These are phyloP conservation scores for Gymnoscelis rufifasciata DNA, from an alignment of 2,888 invertebrate species.

Conservation along the genomic window DNA sequence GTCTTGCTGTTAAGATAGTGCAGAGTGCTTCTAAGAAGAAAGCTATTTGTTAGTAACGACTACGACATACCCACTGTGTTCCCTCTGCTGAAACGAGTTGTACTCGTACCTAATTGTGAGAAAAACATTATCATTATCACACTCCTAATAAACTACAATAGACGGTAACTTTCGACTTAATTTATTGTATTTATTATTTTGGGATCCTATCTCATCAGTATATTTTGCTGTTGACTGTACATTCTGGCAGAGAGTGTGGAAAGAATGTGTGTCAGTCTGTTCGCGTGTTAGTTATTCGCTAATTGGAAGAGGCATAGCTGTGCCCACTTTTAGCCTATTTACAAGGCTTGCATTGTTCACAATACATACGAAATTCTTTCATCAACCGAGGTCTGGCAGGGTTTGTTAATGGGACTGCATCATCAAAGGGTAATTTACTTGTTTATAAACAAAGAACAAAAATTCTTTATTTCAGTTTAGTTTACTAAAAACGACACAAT, in stretches of 20 bases:
- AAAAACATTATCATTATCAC: slow-evolving; percentile 9
- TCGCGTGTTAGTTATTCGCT: not conserved
- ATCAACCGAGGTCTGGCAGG: no score
- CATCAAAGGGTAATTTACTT: no score
- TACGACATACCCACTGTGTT: slow-evolving; percentile 14
- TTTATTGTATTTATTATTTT: no score
- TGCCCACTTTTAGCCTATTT: not conserved
- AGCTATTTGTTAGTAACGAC: not conserved
- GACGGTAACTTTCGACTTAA: no score
- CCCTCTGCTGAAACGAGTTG: slow-evolving; percentile 20
- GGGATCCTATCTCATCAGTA: no score
- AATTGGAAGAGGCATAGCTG: not conserved
- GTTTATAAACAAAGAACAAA: no score
- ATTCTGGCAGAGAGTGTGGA: not conserved
- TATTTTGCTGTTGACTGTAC: no score
- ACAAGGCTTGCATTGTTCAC: not conserved
- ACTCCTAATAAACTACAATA: no score
- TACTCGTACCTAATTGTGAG: slow-evolving; percentile 18
- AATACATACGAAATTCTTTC: no score
- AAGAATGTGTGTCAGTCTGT: not conserved
- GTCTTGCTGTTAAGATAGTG: not conserved
- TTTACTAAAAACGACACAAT: no score
- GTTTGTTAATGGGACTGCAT: no score
- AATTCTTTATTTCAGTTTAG: no score
- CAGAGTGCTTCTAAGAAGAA: slow-evolving; percentile 6